phyloP scores from a whole-genome alignment of 2,888 invertebrate genomes.

The Horisme vitalbata region DNA sequence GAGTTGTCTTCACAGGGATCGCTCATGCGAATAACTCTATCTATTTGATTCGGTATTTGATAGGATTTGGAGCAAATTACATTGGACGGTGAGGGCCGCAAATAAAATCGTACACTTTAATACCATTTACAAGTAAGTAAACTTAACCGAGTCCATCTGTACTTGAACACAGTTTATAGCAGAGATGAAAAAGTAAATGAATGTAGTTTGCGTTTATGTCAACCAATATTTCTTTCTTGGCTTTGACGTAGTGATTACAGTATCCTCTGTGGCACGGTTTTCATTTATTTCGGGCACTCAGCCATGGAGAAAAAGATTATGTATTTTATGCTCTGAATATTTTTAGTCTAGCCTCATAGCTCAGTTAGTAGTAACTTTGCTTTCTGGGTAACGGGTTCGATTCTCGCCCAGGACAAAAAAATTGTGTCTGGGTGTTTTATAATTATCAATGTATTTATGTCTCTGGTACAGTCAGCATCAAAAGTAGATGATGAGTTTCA shows the following conservation, averaged over 20 bases:
- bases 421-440: too few species aligned
- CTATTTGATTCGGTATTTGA: conserved; percentile 39
- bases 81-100: conserved; percentile 14
- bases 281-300: conserved; percentile 1
- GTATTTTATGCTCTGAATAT: too few species aligned
- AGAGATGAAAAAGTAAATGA: conserved; percentile 17
- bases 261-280: background rate
- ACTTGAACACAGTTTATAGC: conserved; percentile 1
- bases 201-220: conserved; percentile 15
- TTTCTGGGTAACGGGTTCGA: too few species aligned
- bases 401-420: too few species aligned
- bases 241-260: conserved; percentile 6
- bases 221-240: conserved; percentile 14
- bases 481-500: too few species aligned
- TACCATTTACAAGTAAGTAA: too few species aligned
- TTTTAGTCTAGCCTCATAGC: too few species aligned
- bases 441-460: too few species aligned
- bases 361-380: too few species aligned
- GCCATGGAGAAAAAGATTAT: too few species aligned
- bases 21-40: conserved; percentile 37
- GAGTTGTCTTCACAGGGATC: conserved; percentile 31
- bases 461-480: too few species aligned
- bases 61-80: conserved; percentile 26
- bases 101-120: conserved; percentile 12
- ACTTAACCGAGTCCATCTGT: conserved; percentile 1